Evolutionary conservation across 1,140 invertebrate species (phyloP), one percentile per base, ranked within the genome.

Genomic region (Zaprionus lachaisei): DNA sequence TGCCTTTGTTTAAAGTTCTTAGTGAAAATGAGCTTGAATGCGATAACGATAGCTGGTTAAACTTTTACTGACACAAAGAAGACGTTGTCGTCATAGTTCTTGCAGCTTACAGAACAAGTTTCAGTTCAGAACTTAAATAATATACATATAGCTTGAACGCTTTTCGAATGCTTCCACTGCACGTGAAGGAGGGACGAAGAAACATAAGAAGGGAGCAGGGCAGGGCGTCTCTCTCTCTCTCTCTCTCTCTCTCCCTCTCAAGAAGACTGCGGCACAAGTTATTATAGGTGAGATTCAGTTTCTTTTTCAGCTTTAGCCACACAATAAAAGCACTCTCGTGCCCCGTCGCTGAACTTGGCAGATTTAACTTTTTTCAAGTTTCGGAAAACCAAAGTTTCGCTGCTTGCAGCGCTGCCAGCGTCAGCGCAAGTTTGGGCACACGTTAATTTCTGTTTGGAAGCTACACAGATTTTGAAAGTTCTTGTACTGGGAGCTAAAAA

Each of bases 381-480:
- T 89, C 85, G 70, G 75, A 90, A 87, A 90, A 81, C 81, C 78
- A 83, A 84, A 86, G 71, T 55, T 73, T 64, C 71, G 56, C 64
- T 64, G 61, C 61, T 28, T 28, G 60, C 60, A 49, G 61, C 61
- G 34, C 41, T n/a, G 61, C 26, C n/a, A 11, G 24, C 60, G 54
- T 22, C 41, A n/a, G 17, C 62, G 24, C 84, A 86, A 86, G 84
- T 86, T 87, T 87, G 83, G 83, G 77, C 83, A 87, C 80, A 87
- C 83, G 83, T 87, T 87, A 87, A 90, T 84, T 89, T 87, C 47
- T 67, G 79, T 83, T 91, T 90, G 85, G 85, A 90, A 90, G 85
- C 85, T 91, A 90, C 86, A 89, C 86, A 89, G 87, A 81, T 90
- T 83, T 91, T 91, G 83, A 91, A 91, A 91, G 87, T 91, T 91